Conservation (phyloP, 2,888 invertebrate species). For the Spisula solida region DNA sequence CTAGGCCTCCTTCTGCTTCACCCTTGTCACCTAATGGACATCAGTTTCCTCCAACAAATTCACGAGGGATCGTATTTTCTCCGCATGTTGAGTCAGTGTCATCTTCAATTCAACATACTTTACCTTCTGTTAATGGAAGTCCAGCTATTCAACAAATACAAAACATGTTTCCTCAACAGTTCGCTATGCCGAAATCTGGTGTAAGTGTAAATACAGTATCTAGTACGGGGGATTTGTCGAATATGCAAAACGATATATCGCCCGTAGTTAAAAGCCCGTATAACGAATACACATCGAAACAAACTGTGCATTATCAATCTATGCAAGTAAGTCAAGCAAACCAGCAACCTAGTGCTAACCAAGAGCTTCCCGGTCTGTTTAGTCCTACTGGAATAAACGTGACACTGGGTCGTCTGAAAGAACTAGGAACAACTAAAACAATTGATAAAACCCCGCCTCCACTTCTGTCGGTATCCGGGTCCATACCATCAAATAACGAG, state of each 20-base stretch:
- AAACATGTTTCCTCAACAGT: constrained; percentile 43
- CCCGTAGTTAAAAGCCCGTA: neutral
- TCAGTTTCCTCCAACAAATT: neutral
- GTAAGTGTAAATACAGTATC: neutral
- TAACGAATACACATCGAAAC: constrained; percentile 3
- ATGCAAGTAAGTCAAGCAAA: neutral
- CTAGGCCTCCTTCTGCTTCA: constrained; percentile 64
- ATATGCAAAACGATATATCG: neutral
- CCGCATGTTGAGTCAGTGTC: constrained; percentile 1
- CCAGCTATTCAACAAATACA: constrained; percentile 45
- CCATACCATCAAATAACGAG: neutral
- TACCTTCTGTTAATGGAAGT: constrained; percentile 20
- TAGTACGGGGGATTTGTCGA: neutral
- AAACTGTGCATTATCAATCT: neutral
- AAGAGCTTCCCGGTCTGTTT: constrained; percentile 59
- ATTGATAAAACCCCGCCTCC: neutral
- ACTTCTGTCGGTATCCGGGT: neutral
- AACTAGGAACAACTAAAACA: neutral
- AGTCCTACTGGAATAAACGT: constrained; percentile 53
- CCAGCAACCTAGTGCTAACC: constrained; percentile 47
- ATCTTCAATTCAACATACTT: neutral
- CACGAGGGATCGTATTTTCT: neutral
- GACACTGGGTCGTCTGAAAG: neutral
- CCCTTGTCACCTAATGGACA: constrained; percentile 57
- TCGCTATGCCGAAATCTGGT: neutral